A percentile compares a stretch with the other conserved stretches of the same genome.
Evolutionary conservation across 2,113 vertebrate genomes (phyloP).

Genomic region (Etheostoma spectabile): DNA sequence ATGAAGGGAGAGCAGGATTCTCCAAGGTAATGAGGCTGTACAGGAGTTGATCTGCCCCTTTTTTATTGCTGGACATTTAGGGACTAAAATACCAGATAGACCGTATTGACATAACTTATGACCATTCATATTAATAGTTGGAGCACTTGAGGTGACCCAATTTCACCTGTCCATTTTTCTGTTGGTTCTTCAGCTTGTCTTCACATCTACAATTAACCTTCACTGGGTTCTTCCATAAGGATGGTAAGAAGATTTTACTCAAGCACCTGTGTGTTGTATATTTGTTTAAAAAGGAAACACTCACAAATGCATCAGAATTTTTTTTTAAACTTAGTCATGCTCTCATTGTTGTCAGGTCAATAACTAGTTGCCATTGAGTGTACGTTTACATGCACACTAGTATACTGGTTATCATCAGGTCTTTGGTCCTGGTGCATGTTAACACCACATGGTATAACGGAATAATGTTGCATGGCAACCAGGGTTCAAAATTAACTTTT

Average conservation of each 20-base stretch:
- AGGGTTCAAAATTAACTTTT: too few relatives aligned
- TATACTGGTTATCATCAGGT: too few relatives aligned
- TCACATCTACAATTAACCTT: constrained; percentile 98
- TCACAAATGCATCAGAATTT: neutral
- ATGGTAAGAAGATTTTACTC: constrained; percentile 86
- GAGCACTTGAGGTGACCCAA: neutral
- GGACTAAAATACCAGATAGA: neutral
- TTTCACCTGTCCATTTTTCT: constrained; percentile 20
- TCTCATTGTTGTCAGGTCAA: neutral
- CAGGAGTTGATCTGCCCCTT: neutral
- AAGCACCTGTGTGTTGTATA: neutral
- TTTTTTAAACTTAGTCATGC: neutral
- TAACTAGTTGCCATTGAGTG: neutral
- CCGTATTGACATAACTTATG: neutral
- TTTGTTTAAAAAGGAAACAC: neutral
- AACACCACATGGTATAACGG: too few relatives aligned
- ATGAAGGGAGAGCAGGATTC: constrained; percentile 98
- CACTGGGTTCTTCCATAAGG: constrained; percentile 99
- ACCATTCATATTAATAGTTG: neutral
- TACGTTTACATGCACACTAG: too few relatives aligned
- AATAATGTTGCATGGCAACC: too few relatives aligned
- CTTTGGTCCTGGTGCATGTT: too few relatives aligned
- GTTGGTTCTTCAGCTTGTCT: constrained; percentile 87
- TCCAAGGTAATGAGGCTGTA: constrained; percentile 87
- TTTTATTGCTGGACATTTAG: neutral